These are phyloP conservation scores for Spilarctia lutea DNA, from an alignment of 2,888 invertebrate genomes.

Conservation along the genomic window DNA sequence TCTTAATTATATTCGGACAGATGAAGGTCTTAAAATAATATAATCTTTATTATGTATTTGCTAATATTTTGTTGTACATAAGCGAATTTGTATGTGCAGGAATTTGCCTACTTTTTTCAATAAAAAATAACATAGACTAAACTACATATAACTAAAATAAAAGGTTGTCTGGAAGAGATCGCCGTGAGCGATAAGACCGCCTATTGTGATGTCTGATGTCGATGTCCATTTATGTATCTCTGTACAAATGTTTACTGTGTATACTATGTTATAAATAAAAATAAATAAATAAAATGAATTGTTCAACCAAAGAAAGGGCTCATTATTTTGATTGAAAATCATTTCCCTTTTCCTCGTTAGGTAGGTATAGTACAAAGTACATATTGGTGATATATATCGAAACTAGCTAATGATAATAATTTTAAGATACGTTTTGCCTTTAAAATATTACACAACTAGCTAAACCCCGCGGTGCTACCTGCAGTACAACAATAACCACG, in stretches of 20 bases:
- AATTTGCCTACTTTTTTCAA: not conserved
- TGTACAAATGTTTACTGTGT: no score
- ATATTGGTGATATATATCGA: not conserved
- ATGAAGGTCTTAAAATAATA: not conserved
- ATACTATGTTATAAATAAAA: no score
- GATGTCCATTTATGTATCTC: no score
- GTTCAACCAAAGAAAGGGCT: not conserved
- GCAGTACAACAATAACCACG: no score
- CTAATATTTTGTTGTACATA: not conserved
- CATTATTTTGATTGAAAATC: not conserved
- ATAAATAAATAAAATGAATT: no score
- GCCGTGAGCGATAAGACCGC: no score
- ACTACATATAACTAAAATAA: not conserved
- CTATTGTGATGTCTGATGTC: no score
- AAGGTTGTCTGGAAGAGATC: no score
- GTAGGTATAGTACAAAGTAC: not conserved
- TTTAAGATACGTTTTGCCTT: not conserved
- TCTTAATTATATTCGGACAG: not conserved
- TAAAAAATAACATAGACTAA: no score
- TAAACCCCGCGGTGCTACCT: no score
- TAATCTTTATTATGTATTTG: not conserved
- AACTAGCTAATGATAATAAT: not conserved
- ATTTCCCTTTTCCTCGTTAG: no score
- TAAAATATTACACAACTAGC: not conserved
- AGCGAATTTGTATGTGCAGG: not conserved